These are phyloP conservation scores for Goniozus legneri DNA, from an alignment of 1,140 invertebrate species.

Conservation along the genomic window DNA sequence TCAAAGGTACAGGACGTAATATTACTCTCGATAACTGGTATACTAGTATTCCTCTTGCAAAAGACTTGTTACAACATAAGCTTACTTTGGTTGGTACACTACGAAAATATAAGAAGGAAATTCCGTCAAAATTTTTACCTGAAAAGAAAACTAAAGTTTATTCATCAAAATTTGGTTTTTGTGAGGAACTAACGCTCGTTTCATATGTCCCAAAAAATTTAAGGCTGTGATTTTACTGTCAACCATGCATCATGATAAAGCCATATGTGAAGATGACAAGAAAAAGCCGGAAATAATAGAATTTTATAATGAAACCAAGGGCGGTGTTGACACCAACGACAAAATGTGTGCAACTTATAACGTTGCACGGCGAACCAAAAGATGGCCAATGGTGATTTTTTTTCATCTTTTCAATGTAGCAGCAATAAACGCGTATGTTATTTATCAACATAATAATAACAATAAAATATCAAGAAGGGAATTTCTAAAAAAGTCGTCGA, in stretches of 20 bases:
- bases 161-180: neutral
- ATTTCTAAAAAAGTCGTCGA: neutral
- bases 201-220: slow-evolving; percentile 2
- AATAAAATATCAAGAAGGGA: neutral
- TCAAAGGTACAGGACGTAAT: neutral
- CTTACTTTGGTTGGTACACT: neutral
- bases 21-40: slow-evolving; percentile 2
- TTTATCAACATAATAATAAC: neutral
- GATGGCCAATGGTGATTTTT: neutral
- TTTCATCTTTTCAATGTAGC: neutral
- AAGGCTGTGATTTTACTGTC: slow-evolving; percentile 1
- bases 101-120: neutral
- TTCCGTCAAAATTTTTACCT: neutral
- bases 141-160: neutral
- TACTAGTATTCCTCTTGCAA: neutral
- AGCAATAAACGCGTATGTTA: neutral
- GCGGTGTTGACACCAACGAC: neutral
- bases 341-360: neutral
- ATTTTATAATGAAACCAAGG: slow-evolving; percentile 2
- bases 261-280: neutral
- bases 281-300: neutral
- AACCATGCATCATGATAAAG: neutral
- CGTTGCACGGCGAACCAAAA: neutral
- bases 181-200: neutral
- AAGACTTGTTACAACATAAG: neutral